Evolutionary conservation across 2,888 invertebrate species (phyloP).

Genomic region (Dicyrtomina minuta): DNA sequence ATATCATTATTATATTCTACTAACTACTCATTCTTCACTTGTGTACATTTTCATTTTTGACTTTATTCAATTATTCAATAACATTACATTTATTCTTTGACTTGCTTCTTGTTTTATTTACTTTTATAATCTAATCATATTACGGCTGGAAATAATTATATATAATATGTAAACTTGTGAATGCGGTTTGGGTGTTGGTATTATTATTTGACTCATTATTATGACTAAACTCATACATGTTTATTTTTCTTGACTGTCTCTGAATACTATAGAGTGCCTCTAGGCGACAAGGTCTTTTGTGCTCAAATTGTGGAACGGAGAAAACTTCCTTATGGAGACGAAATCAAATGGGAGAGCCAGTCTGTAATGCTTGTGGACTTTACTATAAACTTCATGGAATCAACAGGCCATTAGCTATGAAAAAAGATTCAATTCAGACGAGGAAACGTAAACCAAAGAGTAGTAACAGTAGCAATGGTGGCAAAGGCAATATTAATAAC

Average conservation of each 20-base stretch:
- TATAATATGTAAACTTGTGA: neutral
- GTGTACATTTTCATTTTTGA: constrained; percentile 17
- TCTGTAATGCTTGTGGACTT: constrained; percentile 70
- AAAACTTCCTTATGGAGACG: constrained; percentile 95
- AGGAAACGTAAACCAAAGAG: constrained; percentile 89
- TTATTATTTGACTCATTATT: neutral
- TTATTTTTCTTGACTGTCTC: constrained; percentile 6
- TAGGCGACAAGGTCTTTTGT: constrained; percentile 76
- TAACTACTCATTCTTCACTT: constrained; percentile 28
- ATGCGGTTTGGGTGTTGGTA: too few relatives aligned
- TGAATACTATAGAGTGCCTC: constrained; percentile 61
- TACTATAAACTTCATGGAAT: constrained; percentile 71
- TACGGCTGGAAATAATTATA: neutral
- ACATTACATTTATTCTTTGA: neutral
- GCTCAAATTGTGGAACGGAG: constrained; percentile 90
- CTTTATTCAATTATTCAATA: neutral
- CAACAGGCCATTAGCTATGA: constrained; percentile 93
- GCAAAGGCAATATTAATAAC: constrained; percentile 22
- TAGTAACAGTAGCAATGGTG: constrained; percentile 15
- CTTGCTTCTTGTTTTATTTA: neutral
- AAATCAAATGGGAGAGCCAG: constrained; percentile 61
- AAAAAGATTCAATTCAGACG: constrained; percentile 97
- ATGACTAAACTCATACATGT: neutral
- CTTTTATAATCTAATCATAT: neutral
- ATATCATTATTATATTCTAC: constrained; percentile 9